Conservation (phyloP, 2,113 vertebrate genomes). For the Callipepla californica region DNA sequence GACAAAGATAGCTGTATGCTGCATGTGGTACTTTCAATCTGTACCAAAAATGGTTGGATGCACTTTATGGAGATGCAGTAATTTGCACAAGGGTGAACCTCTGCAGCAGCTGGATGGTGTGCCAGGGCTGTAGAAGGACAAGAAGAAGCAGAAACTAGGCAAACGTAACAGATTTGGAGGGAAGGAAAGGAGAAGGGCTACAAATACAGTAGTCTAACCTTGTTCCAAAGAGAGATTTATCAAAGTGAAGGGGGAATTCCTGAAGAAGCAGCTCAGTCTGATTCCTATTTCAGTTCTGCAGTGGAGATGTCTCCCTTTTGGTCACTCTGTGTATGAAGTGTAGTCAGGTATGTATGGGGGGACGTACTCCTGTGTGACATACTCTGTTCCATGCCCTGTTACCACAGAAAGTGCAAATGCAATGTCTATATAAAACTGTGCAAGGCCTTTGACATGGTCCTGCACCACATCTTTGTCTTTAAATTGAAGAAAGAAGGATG, state of each 20-base stretch:
- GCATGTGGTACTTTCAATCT: neutral
- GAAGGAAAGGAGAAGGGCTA: neutral
- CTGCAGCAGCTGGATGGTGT: neutral
- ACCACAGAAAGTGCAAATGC: neutral
- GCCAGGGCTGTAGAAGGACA: neutral
- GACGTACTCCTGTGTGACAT: neutral
- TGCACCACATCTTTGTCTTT: no score
- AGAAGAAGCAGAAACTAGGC: neutral
- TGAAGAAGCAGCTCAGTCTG: neutral
- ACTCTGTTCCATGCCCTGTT: neutral
- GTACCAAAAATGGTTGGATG: neutral
- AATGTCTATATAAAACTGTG: neutral
- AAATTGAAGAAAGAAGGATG: no score
- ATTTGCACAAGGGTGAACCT: neutral
- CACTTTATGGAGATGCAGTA: neutral
- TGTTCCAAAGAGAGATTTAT: neutral
- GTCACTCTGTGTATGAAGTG: fast-evolving
- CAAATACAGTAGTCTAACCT: neutral
- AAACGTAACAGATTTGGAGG: neutral
- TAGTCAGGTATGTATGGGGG: neutral
- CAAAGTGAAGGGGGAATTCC: neutral
- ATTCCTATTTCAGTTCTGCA: neutral
- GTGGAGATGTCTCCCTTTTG: neutral
- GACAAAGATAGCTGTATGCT: neutral
- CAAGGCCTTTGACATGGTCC: no score